Evolutionary conservation across 2,797 vertebrate genomes (phyloP).

Genomic region (Monodelphis domestica): DNA sequence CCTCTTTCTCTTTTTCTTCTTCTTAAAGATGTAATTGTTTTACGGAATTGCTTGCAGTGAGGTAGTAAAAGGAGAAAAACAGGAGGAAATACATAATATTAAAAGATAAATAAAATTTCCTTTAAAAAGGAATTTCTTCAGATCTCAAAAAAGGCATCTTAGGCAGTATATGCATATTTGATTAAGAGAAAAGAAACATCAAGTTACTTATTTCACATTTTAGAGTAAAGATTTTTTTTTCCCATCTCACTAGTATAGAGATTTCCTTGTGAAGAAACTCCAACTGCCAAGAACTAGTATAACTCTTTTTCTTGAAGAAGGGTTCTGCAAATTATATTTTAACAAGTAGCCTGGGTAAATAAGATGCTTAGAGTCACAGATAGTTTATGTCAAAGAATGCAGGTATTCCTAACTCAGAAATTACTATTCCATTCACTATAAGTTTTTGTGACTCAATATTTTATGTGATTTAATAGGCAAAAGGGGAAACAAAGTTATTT

Average conservation of each 20-base stretch:
- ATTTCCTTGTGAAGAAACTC: background rate
- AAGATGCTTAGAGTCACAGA: background rate
- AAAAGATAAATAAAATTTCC: background rate
- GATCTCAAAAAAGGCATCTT: background rate
- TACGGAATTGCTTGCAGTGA: background rate
- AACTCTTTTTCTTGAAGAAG: background rate
- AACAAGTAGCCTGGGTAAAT: background rate
- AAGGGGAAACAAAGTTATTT: background rate
- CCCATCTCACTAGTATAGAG: background rate
- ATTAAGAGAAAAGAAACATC: background rate
- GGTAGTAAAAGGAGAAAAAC: background rate
- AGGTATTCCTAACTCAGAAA: background rate
- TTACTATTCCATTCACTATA: background rate
- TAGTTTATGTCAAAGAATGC: background rate
- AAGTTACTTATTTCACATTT: background rate
- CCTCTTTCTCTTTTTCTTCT: background rate
- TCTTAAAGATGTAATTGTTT: background rate
- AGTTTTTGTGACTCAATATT: background rate
- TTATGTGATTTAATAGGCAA: background rate
- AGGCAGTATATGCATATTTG: background rate
- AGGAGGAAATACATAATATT: background rate
- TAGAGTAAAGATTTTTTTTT: background rate
- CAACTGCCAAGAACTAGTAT: background rate
- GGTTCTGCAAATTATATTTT: background rate
- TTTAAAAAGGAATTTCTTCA: background rate